These are phyloP conservation scores for Andrena trimmerana DNA, from an alignment of 2,888 invertebrate species.

Conservation along the genomic window DNA sequence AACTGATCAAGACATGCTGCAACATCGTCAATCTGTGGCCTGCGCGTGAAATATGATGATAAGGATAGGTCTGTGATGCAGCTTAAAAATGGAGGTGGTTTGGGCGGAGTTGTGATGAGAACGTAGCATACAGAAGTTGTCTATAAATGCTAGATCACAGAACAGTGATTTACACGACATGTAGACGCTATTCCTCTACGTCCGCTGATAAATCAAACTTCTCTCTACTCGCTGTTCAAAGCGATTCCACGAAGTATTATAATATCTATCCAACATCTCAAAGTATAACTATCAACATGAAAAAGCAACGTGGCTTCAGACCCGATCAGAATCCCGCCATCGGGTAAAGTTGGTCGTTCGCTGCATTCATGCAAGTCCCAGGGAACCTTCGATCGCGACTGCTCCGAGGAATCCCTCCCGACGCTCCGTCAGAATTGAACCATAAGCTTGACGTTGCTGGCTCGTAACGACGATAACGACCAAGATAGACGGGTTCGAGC, in stretches of 20 bases:
- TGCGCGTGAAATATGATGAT: not conserved
- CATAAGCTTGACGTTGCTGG: constrained; percentile 15
- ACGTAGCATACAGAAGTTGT: no score
- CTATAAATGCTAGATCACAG: no score
- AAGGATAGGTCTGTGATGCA: not conserved
- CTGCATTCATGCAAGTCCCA: not conserved
- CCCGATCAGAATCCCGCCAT: not conserved
- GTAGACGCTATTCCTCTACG: no score
- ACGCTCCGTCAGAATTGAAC: constrained; percentile 18
- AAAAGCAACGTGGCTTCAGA: not conserved
- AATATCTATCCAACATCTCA: not conserved
- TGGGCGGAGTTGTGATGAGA: not conserved
- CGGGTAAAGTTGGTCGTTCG: not conserved
- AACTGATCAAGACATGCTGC: not conserved
- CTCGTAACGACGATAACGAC: constrained; percentile 43
- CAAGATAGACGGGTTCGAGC: constrained; percentile 33
- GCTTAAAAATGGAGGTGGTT: not conserved
- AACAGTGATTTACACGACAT: no score
- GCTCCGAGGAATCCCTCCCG: constrained; percentile 11
- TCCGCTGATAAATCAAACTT: no score
- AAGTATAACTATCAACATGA: not conserved
- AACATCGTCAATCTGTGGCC: not conserved
- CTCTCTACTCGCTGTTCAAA: not conserved
- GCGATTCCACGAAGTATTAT: not conserved
- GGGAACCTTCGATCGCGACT: not conserved